Conservation (phyloP, 2,113 vertebrate genomes). For the Sphaerodactylus townsendi region DNA sequence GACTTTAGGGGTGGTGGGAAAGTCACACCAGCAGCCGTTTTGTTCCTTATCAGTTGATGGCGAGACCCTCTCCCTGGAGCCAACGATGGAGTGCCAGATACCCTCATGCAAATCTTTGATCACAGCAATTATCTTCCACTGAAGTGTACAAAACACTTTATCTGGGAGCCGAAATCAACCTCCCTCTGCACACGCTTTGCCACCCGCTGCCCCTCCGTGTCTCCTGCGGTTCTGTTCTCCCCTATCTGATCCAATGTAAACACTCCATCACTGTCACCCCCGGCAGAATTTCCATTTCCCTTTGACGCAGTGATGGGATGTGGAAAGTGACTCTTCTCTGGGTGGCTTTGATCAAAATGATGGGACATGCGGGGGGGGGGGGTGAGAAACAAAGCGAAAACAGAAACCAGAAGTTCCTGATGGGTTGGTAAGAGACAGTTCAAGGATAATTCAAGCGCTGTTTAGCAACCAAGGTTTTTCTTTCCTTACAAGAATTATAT, state of each 20-base stretch:
- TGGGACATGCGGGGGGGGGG: accelerated
- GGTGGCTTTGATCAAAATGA: slow-evolving; percentile 48
- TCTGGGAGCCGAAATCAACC: background rate
- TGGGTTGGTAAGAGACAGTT: slow-evolving; percentile 34
- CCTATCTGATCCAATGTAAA: background rate
- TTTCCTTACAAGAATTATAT: background rate
- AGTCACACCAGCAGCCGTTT: accelerated
- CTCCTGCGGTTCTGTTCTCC: accelerated
- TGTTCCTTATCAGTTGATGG: background rate
- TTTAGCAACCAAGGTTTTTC: slow-evolving; percentile 26
- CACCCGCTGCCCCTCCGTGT: background rate
- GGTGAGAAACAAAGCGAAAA: slow-evolving; percentile 21
- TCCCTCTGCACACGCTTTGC: background rate
- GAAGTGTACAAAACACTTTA: slow-evolving; percentile 8
- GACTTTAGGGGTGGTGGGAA: background rate
- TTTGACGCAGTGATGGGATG: background rate
- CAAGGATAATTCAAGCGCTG: slow-evolving; percentile 46
- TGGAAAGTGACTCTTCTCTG: slow-evolving; percentile 10
- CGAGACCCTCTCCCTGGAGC: background rate
- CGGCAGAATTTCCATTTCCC: slow-evolving; percentile 29
- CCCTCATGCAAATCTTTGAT: slow-evolving; percentile 34
- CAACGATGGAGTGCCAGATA: background rate
- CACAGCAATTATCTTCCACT: slow-evolving; percentile 1
- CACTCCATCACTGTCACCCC: accelerated
- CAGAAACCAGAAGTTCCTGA: slow-evolving; percentile 3